A percentile compares a stretch with the other conserved stretches of the same genome.
Conservation (phyloP, 1,140 invertebrate genomes). For the Ceratina australensis region DNA sequence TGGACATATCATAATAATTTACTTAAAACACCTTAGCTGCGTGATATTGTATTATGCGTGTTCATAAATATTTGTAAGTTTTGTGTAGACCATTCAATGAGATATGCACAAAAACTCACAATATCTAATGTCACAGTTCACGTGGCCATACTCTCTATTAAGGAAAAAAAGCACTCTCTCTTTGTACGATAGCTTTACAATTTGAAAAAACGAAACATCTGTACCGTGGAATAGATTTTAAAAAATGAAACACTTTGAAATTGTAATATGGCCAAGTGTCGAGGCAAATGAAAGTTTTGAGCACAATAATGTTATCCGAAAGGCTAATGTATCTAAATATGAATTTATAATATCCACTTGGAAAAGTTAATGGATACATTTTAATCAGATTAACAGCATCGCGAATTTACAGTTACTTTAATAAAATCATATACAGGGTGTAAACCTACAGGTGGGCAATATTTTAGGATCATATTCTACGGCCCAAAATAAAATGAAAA, state of each 20-base stretch:
- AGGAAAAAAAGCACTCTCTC: background rate
- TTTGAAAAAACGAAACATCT: background rate
- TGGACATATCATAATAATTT: constrained; percentile 79
- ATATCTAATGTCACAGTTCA: constrained; percentile 49
- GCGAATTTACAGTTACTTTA: constrained; percentile 5
- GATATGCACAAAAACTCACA: constrained; percentile 65
- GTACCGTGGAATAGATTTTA: background rate
- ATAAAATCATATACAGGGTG: constrained; percentile 44
- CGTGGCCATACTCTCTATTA: constrained; percentile 52
- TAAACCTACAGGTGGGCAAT: too few relatives aligned
- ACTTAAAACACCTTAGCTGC: constrained; percentile 70
- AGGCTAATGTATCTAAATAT: constrained; percentile 60
- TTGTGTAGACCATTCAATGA: constrained; percentile 52
- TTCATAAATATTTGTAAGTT: constrained; percentile 61
- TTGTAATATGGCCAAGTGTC: constrained; percentile 55
- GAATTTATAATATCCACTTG: constrained; percentile 12
- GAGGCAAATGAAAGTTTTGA: constrained; percentile 20
- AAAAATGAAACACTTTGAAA: too few relatives aligned
- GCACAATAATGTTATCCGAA: constrained; percentile 22
- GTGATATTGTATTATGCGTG: constrained; percentile 55
- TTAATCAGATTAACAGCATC: constrained; percentile 5
- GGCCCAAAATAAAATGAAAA: too few relatives aligned
- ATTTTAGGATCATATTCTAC: too few relatives aligned
- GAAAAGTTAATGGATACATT: constrained; percentile 35
- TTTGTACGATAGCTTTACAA: background rate